Conservation (phyloP, 2,888 invertebrate genomes). For the Dryadula phaetusa region DNA sequence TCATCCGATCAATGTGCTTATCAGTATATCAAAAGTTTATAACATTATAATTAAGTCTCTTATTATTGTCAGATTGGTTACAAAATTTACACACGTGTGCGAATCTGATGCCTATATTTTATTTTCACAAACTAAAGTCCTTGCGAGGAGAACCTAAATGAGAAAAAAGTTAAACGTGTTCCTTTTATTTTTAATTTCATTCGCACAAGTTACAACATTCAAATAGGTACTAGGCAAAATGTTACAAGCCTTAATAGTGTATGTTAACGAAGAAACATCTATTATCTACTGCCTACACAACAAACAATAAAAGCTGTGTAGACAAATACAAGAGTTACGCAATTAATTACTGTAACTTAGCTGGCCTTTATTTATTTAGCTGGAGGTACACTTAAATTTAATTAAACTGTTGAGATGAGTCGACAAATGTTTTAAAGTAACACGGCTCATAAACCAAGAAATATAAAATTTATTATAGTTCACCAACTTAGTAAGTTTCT, state of each 20-base stretch:
- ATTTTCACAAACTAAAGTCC: too few relatives aligned
- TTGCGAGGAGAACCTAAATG: too few relatives aligned
- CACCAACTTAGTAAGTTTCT: background rate
- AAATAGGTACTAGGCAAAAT: background rate
- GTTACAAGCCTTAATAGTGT: background rate
- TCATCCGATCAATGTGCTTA: too few relatives aligned
- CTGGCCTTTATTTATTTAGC: background rate
- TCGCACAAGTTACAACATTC: background rate
- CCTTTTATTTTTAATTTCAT: background rate
- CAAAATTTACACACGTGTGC: too few relatives aligned
- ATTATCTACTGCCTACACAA: slow-evolving; percentile 6
- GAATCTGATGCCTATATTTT: too few relatives aligned
- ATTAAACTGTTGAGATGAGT: background rate
- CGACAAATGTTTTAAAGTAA: background rate
- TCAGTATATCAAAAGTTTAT: too few relatives aligned
- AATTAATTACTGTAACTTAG: slow-evolving; percentile 2
- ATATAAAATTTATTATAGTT: background rate
- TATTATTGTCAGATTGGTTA: too few relatives aligned
- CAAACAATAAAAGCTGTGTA: background rate
- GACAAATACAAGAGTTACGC: background rate
- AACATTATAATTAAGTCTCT: too few relatives aligned
- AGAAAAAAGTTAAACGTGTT: too few relatives aligned
- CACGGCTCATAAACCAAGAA: background rate
- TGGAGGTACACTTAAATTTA: background rate
- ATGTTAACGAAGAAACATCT: background rate